Base-by-base conservation (phyloP, 2,113 vertebrate species). In the Argyrosomus japonicus region DNA sequence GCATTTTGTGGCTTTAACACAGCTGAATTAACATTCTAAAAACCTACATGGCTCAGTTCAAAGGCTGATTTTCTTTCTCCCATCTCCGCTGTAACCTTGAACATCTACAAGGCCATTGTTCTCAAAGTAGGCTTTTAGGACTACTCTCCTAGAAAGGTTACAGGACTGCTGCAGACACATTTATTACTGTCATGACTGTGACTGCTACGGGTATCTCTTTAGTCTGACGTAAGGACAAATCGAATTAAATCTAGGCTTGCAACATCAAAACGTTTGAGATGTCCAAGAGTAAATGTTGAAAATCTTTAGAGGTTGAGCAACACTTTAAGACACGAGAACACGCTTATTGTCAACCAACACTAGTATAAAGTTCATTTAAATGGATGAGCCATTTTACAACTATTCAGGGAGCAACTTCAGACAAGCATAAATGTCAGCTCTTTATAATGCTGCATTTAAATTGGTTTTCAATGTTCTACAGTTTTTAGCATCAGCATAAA, bases 41-140 rank as follows among this genome's bases (percentile, higher is more conserved):
- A 21, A 57, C 25, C 19, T 8, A 8, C 2, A 61, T 13, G 27
- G 51, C 10, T 58, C 15, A 25, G 57, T 25, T 54, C 29, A 47
- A 69, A 54, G 45, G 56, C 61, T 65, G 3, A 27, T 65, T 17
- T 36, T 36, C 36, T 36, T 36, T 36, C 7, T 36, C 36, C 36
- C 36, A 36, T 32, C 25, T 48, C 13, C 27, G 15, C 29, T 74
- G 25, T 68, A 74, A 79, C 48, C 12, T 72, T 73, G 54, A 62
- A 21, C 60, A n/a, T 62, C 25, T 68, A 29, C 13, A 60, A 64
- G 21, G 36, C 36, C 36, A 36, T 36, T 36, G 36, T 36, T 36
- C 36, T 36, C 36, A 36, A 36, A 36, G 36, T 36, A 36, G 32
- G 27, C 8, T 43, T 21, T 67, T 10, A 25, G 25, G 60, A 47